phyloP scores from a whole-genome alignment of 1,140 invertebrate species.

The Sinonovacula constricta region DNA sequence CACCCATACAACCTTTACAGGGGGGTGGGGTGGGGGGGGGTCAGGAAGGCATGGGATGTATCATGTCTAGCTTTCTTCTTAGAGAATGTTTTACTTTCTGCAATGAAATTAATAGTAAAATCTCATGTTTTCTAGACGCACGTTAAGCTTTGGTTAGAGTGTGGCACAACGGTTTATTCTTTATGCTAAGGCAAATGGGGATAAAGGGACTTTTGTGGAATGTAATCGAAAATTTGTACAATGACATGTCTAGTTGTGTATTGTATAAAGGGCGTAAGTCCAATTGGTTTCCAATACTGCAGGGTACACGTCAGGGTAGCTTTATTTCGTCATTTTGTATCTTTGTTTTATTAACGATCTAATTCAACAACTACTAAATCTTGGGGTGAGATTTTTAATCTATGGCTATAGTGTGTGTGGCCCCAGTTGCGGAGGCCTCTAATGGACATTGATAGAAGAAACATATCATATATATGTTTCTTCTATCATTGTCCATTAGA shows the following conservation, averaged over 20 bases:
- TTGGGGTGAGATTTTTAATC: not conserved
- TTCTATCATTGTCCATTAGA: not conserved
- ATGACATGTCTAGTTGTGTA: not conserved
- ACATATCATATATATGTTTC: too few relatives aligned
- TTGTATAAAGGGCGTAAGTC: not conserved
- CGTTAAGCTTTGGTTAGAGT: constrained; percentile 14
- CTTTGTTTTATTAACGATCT: constrained; percentile 7
- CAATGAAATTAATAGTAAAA: not conserved
- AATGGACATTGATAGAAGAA: too few relatives aligned
- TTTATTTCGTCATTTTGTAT: constrained; percentile 9
- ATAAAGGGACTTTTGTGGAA: not conserved
- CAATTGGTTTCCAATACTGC: not conserved
- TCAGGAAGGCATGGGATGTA: constrained; percentile 13
- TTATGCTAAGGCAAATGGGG: constrained; percentile 6
- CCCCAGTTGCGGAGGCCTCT: too few relatives aligned
- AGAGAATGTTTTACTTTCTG: constrained; percentile 3
- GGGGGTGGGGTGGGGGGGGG: too few relatives aligned
- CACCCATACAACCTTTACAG: not conserved
- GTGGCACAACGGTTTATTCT: constrained; percentile 9
- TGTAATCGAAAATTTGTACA: not conserved
- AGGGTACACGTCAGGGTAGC: constrained; percentile 16
- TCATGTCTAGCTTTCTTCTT: constrained; percentile 21
- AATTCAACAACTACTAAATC: not conserved
- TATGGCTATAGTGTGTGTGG: not conserved
- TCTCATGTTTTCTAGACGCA: constrained; percentile 16